These are phyloP conservation scores for Cataglyphis rosenhaueri DNA, from an alignment of 2,888 invertebrate species.

Conservation along the genomic window DNA sequence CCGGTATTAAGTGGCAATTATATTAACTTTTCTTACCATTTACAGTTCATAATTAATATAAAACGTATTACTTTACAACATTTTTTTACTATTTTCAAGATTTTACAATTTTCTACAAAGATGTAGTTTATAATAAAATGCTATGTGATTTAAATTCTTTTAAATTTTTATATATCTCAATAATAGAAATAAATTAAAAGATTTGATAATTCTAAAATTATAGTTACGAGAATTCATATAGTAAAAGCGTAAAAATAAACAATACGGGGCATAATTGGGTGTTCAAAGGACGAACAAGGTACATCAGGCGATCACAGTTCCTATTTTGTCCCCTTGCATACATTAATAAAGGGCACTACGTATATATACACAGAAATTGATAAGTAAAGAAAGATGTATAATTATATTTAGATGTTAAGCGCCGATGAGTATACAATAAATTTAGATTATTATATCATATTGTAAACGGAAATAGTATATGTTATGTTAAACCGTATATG, in stretches of 20 bases:
- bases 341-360: conserved; percentile 68
- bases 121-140: background rate
- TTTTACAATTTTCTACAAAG: conserved; percentile 43
- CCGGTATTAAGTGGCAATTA: background rate
- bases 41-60: background rate
- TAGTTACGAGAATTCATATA: background rate
- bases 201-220: conserved; percentile 2
- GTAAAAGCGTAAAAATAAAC: background rate
- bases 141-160: conserved; percentile 5
- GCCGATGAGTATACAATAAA: conserved; percentile 65
- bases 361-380: conserved; percentile 49
- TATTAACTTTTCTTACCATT: conserved; percentile 20
- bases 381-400: conserved; percentile 51
- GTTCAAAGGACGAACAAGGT: conserved; percentile 70
- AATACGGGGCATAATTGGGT: conserved; percentile 22
- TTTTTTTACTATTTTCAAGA: conserved; percentile 42
- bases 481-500: conserved; percentile 64
- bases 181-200: conserved; percentile 1
- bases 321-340: conserved; percentile 80
- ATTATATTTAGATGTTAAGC: conserved; percentile 62
- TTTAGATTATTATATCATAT: conserved; percentile 65
- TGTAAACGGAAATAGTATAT: conserved; percentile 65
- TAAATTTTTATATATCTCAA: background rate
- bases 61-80: conserved; percentile 5
- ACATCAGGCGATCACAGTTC: conserved; percentile 84